Evolutionary conservation across 2,113 vertebrate genomes (phyloP), one percentile per base, ranked within the genome.

Genomic region (Rhinolophus sinicus): DNA sequence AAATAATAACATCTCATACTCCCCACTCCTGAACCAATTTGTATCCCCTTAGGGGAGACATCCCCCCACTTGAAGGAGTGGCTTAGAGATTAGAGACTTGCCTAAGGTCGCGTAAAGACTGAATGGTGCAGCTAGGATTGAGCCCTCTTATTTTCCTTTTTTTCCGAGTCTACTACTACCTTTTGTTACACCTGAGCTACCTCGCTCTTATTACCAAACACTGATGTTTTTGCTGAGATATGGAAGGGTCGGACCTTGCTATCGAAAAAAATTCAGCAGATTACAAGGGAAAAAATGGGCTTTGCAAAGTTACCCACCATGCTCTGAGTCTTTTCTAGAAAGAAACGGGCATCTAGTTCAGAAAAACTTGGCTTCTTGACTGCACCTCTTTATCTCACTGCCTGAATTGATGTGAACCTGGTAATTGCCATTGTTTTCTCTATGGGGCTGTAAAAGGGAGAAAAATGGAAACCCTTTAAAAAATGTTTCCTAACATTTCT

Each of bases 401-500:
- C n/a, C 93, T 87, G 14, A 77, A 90, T 40, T 92, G n/a, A 26
- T 67, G 10, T 35, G 56, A 72, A 56, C 24, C 40, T 92, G 60
- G 78, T 54, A 52, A 54, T 56, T 65, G 19, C 15, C 56, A 15
- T 90, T 47, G 3, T 97, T 92, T 82, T 81, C 44, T 78, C 78
- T 72, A 78, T 26, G 65, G 56, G n/a, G 4, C 30, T 70, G 8
- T 54, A 67, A 77, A 81, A 47, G 69, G 24, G 50, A 44, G 22
- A 40, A 58, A 76, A 52, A 30, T 72, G 44, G 64, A 85, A 69
- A n/a, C 50, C 50, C 38, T 65, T 26, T 28, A 16, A 69, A 40
- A 58, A 64, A 50, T 15, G 58, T 88, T 97, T 81, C 28, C 56
- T 90, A 65, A 78, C 35, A 58, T 75, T 69, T 67, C 69, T 97